phyloP scores from a whole-genome alignment of 92 coral and sea anemone genomes.

The Galaxea fascicularis region DNA sequence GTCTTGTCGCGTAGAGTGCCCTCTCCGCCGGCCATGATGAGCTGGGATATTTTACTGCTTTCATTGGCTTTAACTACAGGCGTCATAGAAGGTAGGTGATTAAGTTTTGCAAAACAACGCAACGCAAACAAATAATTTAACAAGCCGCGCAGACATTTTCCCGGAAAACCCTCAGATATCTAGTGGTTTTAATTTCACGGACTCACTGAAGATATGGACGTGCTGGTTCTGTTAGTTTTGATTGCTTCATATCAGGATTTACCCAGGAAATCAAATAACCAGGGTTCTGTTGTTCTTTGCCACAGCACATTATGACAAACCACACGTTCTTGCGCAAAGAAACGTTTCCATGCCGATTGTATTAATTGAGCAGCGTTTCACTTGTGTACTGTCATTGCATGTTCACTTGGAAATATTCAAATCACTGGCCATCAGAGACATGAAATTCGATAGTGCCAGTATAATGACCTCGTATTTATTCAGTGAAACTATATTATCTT shows the following conservation, averaged over 20 bases:
- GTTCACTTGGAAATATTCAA: conserved; percentile 4
- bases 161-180: too few species aligned
- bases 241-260: not conserved
- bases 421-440: not conserved
- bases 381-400: conserved; percentile 5
- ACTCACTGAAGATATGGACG: too few species aligned
- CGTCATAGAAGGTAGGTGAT: conserved; percentile 34
- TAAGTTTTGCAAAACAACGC: not conserved
- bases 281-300: not conserved
- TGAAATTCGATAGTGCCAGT: not conserved
- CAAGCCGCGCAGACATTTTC: not conserved
- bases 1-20: not conserved
- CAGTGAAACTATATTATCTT: not conserved
- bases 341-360: conserved; percentile 1
- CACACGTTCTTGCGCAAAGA: not conserved
- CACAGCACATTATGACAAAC: not conserved
- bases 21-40: not conserved
- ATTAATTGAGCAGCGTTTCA: conserved; percentile 4
- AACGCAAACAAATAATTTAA: not conserved
- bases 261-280: not conserved
- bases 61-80: not conserved
- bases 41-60: not conserved
- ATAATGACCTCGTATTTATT: not conserved
- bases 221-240: too few species aligned
- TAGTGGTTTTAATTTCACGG: too few species aligned